Percentiles rank a stretch among this genome's conserved stretches.
Conservation (phyloP, 2,888 invertebrate species). For the Parnassius mnemosyne region DNA sequence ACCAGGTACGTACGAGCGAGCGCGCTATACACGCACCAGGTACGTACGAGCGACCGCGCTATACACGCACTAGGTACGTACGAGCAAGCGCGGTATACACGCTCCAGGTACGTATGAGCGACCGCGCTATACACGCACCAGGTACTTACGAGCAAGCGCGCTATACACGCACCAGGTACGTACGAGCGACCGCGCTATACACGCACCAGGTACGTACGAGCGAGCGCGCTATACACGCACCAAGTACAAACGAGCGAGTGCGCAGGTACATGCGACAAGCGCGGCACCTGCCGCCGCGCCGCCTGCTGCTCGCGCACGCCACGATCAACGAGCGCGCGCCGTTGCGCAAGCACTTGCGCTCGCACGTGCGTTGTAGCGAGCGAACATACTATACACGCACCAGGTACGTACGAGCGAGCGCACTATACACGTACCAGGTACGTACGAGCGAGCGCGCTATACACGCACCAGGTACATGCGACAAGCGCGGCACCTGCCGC, state of each 20-base stretch:
- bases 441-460: constrained; percentile 84
- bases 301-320: constrained; percentile 87
- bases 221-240: constrained; percentile 84
- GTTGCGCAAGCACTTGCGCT: too few species aligned
- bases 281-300: constrained; percentile 83
- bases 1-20: constrained; percentile 86
- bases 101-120: constrained; percentile 68
- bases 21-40: constrained; percentile 81
- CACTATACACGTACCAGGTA: constrained; percentile 92
- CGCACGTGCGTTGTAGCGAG: too few species aligned
- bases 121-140: constrained; percentile 91
- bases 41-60: constrained; percentile 89
- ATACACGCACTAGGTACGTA: constrained; percentile 89
- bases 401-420: constrained; percentile 89
- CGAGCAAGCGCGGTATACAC: constrained; percentile 85
- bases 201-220: constrained; percentile 86
- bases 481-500: constrained; percentile 87
- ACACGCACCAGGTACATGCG: constrained; percentile 56
- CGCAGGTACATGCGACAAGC: constrained; percentile 81
- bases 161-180: constrained; percentile 77
- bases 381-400: constrained; percentile 93
- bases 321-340: constrained; percentile 92
- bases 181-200: constrained; percentile 90
- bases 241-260: too few species aligned
- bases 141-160: constrained; percentile 85